Evolutionary conservation across 2,113 vertebrate genomes (phyloP), one percentile per base, ranked within the genome.

Genomic region (Chloroceryle aenea): DNA sequence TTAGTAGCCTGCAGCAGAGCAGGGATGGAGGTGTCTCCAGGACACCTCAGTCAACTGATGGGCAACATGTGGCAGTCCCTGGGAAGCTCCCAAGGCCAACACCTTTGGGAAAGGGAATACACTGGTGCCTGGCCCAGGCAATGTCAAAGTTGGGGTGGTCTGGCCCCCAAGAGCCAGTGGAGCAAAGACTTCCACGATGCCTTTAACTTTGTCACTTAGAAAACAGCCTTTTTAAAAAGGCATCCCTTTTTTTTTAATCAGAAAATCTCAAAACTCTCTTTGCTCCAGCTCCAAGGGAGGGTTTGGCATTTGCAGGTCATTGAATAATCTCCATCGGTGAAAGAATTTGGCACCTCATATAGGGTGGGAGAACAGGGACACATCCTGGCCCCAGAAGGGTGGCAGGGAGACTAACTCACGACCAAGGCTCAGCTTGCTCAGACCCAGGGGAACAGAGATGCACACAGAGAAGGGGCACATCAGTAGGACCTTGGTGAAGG

Each of bases 1-100:
- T 2, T 10, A 62, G 47, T 14, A 6, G 12, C n/a, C 53, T 1
- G 9, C 52, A 6, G 32, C 34, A 36, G 32, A 64, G 27, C 52
- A 29, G 40, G 68, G 62, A 20, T 2, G 5, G 5, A 15, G 26
- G 32, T 12, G 27, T 58, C 42, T 29, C n/a, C 45, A 25, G 73
- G 72, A 73, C n/a, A 3, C 1, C 27, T 34, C 43, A 1, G 20
- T 6, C 43, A 53, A 18, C 9, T 18, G 59, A 26, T 43, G 56
- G 58, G 38, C 32, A 17, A 13, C 4, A 6, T 18, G 3, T 3
- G 38, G 19, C 2, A 30, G 7, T n/a, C 40, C 62, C 10, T 0
- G 1, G 52, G 63, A 62, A 87, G 43, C 26, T 18, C 12, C 63
- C 1, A 25, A 17, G 68, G 25, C 21, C 29, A 9, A 9, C 2